Percentiles rank a stretch among this genome's conserved stretches.
These are phyloP conservation scores for Sphaeridia pumilis DNA, from an alignment of 2,888 invertebrate species.

Conservation along the genomic window DNA sequence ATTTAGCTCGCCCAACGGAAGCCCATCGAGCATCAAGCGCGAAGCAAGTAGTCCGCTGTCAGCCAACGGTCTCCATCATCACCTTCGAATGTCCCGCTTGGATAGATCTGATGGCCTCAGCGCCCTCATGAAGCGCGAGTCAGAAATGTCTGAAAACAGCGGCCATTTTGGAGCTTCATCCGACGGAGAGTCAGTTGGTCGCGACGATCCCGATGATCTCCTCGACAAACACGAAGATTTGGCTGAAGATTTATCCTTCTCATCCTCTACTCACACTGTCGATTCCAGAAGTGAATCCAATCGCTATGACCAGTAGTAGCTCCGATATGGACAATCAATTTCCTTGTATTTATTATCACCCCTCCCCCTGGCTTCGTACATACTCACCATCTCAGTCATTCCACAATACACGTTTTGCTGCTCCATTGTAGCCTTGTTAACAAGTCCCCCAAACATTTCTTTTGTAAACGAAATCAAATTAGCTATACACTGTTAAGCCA, in stretches of 20 bases:
- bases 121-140: constrained; percentile 33
- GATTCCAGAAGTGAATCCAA: constrained; percentile 16
- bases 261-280: constrained; percentile 30
- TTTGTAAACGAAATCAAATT: too few species aligned
- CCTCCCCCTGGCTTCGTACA: too few species aligned
- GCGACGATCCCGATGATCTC: constrained; percentile 34
- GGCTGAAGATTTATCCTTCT: constrained; percentile 36
- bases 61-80: constrained; percentile 30
- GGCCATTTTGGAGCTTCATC: constrained; percentile 31
- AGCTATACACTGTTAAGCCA: too few species aligned
- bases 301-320: constrained; percentile 35
- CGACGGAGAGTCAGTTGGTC: constrained; percentile 32
- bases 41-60: constrained; percentile 33
- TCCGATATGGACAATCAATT: too few species aligned
- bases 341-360: too few species aligned
- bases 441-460: too few species aligned
- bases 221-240: constrained; percentile 35
- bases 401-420: too few species aligned
- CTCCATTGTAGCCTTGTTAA: too few species aligned
- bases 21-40: constrained; percentile 33
- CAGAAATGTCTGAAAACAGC: constrained; percentile 30
- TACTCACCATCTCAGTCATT: too few species aligned
- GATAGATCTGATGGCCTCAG: constrained; percentile 23
- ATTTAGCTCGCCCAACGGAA: constrained; percentile 30
- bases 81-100: constrained; percentile 19